These are phyloP conservation scores for Syrrhaptes paradoxus DNA, from an alignment of 2,113 vertebrate species.

Conservation along the genomic window DNA sequence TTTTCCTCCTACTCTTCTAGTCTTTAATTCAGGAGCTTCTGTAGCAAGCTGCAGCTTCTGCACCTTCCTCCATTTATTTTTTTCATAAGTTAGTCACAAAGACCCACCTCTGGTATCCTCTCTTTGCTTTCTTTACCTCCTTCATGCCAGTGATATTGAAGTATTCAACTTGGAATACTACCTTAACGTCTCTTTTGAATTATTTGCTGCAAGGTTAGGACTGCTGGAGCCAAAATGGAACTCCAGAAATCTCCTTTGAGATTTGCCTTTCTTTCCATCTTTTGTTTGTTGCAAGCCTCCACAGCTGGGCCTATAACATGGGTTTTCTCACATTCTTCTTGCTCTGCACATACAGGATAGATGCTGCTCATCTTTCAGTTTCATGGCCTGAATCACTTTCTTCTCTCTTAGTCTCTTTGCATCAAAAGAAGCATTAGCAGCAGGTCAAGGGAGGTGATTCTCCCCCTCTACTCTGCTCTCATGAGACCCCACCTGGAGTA, in stretches of 20 bases:
- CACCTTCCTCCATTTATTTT: neutral
- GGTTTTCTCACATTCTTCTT: neutral
- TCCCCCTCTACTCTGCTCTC: too few species aligned
- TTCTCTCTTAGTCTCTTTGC: neutral
- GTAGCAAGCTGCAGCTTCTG: neutral
- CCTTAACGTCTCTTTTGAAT: neutral
- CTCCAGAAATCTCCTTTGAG: neutral
- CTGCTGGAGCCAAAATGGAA: neutral
- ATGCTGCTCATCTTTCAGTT: neutral
- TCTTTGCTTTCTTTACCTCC: neutral
- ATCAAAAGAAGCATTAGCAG: too few species aligned
- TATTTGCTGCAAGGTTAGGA: neutral
- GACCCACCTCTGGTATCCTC: neutral
- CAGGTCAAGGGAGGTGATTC: too few species aligned
- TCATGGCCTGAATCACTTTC: neutral
- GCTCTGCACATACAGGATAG: neutral
- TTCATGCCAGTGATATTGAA: neutral
- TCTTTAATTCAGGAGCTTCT: conserved; percentile 2
- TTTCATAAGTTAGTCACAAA: neutral
- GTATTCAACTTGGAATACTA: neutral
- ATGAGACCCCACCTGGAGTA: too few species aligned
- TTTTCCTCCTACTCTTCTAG: conserved; percentile 31
- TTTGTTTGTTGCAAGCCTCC: neutral
- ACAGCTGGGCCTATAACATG: neutral
- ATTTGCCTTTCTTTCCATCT: neutral